Conservation (phyloP, 2,888 invertebrate genomes). For the Eilema depressum region DNA sequence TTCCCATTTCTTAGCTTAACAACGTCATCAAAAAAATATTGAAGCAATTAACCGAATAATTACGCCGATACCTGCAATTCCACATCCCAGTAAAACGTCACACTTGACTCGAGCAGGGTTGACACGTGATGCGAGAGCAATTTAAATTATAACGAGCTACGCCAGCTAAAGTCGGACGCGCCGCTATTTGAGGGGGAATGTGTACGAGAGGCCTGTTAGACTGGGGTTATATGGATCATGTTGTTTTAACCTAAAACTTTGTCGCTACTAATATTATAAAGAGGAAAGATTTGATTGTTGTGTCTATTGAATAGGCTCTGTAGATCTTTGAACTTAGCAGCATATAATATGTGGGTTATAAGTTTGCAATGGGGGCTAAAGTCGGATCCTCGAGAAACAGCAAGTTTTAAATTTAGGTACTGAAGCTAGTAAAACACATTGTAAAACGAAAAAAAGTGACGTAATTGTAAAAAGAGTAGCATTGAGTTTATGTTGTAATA, state of each 20-base stretch:
- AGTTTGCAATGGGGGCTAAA: too few relatives aligned
- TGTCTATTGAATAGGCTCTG: too few relatives aligned
- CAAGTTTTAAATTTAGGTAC: too few relatives aligned
- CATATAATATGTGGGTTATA: too few relatives aligned
- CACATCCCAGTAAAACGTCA: slow-evolving; percentile 40
- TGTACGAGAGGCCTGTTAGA: slow-evolving; percentile 6
- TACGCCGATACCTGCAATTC: slow-evolving; percentile 43
- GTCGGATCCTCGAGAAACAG: too few relatives aligned
- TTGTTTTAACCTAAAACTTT: slow-evolving; percentile 4
- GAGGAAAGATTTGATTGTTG: too few relatives aligned
- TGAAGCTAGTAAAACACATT: too few relatives aligned
- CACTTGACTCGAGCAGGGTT: slow-evolving; percentile 39
- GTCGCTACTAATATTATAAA: background rate
- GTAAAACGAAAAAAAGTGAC: too few relatives aligned
- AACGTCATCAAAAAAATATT: slow-evolving; percentile 24
- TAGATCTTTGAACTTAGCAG: too few relatives aligned
- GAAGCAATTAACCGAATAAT: slow-evolving; percentile 44
- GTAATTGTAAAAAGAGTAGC: too few relatives aligned
- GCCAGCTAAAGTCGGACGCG: slow-evolving; percentile 5
- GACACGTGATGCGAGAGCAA: slow-evolving; percentile 25
- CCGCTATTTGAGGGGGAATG: slow-evolving; percentile 19
- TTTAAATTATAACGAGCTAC: slow-evolving; percentile 32
- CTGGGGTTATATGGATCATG: background rate
- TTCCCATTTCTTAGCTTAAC: slow-evolving; percentile 1
- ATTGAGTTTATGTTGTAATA: too few relatives aligned